These are phyloP conservation scores for Platyrinchus mystaceus DNA, from an alignment of 2,797 vertebrate species.

Conservation along the genomic window DNA sequence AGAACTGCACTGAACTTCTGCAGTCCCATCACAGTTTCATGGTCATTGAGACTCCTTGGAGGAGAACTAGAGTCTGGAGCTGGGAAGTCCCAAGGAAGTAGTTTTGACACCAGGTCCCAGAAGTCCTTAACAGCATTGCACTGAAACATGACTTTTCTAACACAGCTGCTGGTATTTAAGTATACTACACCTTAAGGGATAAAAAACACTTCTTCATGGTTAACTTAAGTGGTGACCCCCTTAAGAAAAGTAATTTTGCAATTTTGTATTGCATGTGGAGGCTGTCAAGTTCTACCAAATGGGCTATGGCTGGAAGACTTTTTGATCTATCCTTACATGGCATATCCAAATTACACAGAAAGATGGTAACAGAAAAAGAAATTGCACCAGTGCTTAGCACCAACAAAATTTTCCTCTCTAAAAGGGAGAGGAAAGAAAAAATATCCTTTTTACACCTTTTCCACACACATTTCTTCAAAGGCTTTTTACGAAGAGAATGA, in stretches of 20 bases:
- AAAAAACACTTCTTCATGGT: not conserved
- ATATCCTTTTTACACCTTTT: not conserved
- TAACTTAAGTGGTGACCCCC: not conserved
- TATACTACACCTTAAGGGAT: not conserved
- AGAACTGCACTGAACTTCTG: not conserved
- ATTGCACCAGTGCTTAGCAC: not conserved
- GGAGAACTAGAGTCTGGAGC: not conserved
- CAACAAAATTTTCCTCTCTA: not conserved
- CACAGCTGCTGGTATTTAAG: not conserved
- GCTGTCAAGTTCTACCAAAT: not conserved
- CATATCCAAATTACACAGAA: not conserved
- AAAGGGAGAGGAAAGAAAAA: not conserved
- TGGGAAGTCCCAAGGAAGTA: rapidly evolving
- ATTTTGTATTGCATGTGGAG: not conserved
- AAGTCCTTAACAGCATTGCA: not conserved
- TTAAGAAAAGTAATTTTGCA: not conserved
- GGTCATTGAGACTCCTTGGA: not conserved
- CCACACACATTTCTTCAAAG: not conserved
- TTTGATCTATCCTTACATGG: not conserved
- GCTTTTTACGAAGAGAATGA: not conserved
- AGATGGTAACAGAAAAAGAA: not conserved
- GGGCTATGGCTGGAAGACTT: not conserved
- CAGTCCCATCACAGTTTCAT: not conserved
- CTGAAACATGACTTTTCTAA: not conserved
- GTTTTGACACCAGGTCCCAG: not conserved